Evolutionary conservation across 2,797 vertebrate species (phyloP), one percentile per base, ranked within the genome.

Genomic region (Prionace glauca): DNA sequence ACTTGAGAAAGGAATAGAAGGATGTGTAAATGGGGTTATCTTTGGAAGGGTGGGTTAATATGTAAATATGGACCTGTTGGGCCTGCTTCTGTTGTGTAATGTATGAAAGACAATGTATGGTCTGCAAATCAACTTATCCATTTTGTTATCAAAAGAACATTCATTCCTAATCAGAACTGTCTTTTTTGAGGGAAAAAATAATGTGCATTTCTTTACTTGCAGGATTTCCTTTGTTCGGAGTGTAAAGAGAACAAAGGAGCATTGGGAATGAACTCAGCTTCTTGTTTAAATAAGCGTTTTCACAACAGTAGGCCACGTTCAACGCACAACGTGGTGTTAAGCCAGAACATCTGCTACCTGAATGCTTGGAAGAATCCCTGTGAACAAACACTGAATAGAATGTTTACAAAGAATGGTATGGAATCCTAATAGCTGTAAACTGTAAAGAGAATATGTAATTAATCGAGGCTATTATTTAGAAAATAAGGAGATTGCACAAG

Each of bases 351-450:
- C 41, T 96, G 96, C 95, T 96, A 96, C 62, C 11, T 96, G 94
- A 96, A 96, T 95, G 79, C 96, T 81, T 97, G 97, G 97, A 97
- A 97, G 95, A 96, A 95, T 72, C 96, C 96, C 96, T 96, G 74
- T 88, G 96, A 97, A 96, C 96, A 96, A 95, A 95, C 96, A 96
- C 69, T 96, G 96, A 96, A 96, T 96, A 96, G 96, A 95, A 77
- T 95, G 95, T 96, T 97, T 96, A 96, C 96, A 94, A 96, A 65
- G 95, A 97, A 94, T 95, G 96, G 96, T 97, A 96, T 95, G 96
- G 97, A 96, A 95, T 32, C 41, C 5, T 74, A 26, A 32, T 45
- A 84, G 36, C 74, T 24, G 22, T 41, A 22, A 45, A 18, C 5
- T 45, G 32, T 65, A n/a, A 3, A 41, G n/a, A 32, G 56, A 41